Evolutionary conservation across 2,888 invertebrate genomes (phyloP).

Genomic region (Exephanes ischioxanthus): DNA sequence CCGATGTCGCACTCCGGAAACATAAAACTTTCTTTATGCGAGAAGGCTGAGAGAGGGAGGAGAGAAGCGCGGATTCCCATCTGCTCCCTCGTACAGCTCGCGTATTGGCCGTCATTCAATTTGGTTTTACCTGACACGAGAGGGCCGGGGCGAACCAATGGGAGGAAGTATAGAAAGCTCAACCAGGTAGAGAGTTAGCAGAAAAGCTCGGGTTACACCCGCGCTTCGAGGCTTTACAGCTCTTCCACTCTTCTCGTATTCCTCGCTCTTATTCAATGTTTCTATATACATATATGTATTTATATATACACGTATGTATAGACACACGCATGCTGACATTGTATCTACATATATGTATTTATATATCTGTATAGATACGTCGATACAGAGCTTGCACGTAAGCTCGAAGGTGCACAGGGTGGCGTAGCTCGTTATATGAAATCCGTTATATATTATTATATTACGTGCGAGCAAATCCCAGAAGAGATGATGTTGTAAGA

Average conservation of each 20-base stretch:
- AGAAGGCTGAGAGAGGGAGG: conserved; percentile 4
- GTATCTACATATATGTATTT: not conserved
- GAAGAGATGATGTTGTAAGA: conserved; percentile 4
- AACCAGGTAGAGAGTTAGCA: conserved; percentile 27
- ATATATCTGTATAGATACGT: conserved; percentile 1
- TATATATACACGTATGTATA: not conserved
- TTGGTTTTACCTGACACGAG: conserved; percentile 68
- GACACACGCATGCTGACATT: not conserved
- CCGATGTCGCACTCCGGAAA: conserved; percentile 42
- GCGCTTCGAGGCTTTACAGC: conserved; percentile 55
- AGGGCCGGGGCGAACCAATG: conserved; percentile 19
- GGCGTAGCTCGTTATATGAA: conserved; percentile 26
- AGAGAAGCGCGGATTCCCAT: conserved; percentile 58
- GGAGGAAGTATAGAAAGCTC: conserved; percentile 50
- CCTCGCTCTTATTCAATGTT: conserved; percentile 35
- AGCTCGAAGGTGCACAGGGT: conserved; percentile 6
- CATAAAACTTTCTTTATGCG: conserved; percentile 59
- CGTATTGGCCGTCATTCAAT: conserved; percentile 70
- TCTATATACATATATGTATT: not conserved
- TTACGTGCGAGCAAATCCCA: not conserved
- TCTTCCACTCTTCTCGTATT: conserved; percentile 51
- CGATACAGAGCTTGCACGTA: conserved; percentile 24
- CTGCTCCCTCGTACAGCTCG: conserved; percentile 44
- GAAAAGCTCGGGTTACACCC: conserved; percentile 51
- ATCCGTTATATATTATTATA: conserved; percentile 24